These are phyloP conservation scores for Coracias cyanogaster DNA, from an alignment of 2,797 vertebrate species.

Conservation along the genomic window DNA sequence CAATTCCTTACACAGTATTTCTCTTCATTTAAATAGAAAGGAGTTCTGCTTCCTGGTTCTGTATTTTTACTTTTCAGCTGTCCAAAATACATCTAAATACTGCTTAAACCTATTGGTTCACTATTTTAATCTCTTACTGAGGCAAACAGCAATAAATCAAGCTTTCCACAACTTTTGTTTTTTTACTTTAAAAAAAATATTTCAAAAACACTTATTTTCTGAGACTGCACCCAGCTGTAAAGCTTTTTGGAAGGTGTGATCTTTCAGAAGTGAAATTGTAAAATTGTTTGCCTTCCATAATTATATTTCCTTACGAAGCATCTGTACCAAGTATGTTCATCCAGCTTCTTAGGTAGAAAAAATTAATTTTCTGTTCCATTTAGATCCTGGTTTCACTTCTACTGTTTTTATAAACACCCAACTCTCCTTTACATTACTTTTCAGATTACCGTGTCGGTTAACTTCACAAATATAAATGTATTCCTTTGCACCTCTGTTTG, in stretches of 20 bases:
- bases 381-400: background rate
- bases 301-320: background rate
- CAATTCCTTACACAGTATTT: background rate
- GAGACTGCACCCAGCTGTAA: background rate
- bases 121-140: background rate
- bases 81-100: background rate
- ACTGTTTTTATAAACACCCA: background rate
- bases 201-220: background rate
- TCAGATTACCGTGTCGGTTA: background rate
- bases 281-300: background rate
- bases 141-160: background rate
- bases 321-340: background rate
- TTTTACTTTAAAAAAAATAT: background rate
- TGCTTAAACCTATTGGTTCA: background rate
- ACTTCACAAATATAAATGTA: background rate
- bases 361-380: background rate
- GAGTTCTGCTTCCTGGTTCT: background rate
- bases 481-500: background rate
- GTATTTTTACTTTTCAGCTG: background rate
- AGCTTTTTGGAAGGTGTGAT: background rate
- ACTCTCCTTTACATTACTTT: background rate
- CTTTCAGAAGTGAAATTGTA: background rate
- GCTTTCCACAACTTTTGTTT: background rate
- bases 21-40: background rate
- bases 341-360: background rate